A percentile compares a stretch with the other conserved stretches of the same genome.
Evolutionary conservation across 1,140 invertebrate species (phyloP).

Genomic region (Pogonus chalceus): DNA sequence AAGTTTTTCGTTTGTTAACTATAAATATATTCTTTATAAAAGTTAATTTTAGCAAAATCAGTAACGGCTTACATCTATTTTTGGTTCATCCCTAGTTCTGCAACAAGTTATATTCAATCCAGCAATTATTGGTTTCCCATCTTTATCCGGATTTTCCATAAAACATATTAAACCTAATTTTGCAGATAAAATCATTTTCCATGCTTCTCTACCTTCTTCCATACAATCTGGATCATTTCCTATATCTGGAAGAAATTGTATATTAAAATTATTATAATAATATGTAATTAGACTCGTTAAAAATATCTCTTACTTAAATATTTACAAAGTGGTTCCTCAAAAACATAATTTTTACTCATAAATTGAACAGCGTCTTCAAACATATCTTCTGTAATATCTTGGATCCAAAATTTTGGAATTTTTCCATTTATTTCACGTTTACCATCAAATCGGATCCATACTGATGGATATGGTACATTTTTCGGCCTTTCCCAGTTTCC

Average conservation of each 20-base stretch:
- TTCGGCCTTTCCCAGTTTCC: slow-evolving; percentile 12
- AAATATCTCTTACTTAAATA: slow-evolving; percentile 7
- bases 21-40: too few relatives aligned
- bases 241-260: neutral
- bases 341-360: slow-evolving; percentile 9
- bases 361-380: neutral
- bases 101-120: slow-evolving; percentile 4
- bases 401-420: slow-evolving; percentile 13
- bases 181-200: neutral
- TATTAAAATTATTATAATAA: neutral
- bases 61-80: neutral
- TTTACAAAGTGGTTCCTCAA: slow-evolving; percentile 12
- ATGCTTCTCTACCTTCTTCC: neutral
- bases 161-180: slow-evolving; percentile 9
- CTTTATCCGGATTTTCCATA: slow-evolving; percentile 8
- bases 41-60: too few relatives aligned
- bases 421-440: slow-evolving; percentile 9
- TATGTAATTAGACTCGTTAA: neutral
- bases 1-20: too few relatives aligned
- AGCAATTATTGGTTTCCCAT: slow-evolving; percentile 11
- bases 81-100: neutral
- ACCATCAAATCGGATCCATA: slow-evolving; percentile 13
- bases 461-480: slow-evolving; percentile 10
- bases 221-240: neutral
- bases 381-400: slow-evolving; percentile 15